These are phyloP conservation scores for Chymomyza fuscimana DNA, from an alignment of 2,888 invertebrate genomes.

Conservation along the genomic window DNA sequence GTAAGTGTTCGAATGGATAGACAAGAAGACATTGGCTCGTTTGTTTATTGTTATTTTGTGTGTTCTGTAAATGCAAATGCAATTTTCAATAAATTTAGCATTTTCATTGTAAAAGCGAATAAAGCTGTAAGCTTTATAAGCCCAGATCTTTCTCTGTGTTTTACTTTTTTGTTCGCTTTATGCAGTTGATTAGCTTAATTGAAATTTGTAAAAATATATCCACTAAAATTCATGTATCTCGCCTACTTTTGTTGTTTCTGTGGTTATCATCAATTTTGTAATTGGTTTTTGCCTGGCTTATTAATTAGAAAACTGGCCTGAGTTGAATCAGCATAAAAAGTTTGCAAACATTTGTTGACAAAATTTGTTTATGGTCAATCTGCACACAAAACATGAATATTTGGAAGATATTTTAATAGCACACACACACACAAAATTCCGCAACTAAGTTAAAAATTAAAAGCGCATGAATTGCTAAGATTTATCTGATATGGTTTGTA, in stretches of 20 bases:
- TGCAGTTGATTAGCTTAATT: neutral
- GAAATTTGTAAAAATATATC: neutral
- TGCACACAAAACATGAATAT: neutral
- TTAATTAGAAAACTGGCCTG: neutral
- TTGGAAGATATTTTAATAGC: neutral
- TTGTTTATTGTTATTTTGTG: neutral
- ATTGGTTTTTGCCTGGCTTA: neutral
- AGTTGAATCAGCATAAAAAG: too few species aligned
- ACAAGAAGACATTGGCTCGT: conserved; percentile 5
- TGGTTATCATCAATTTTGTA: neutral
- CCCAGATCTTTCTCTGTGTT: neutral
- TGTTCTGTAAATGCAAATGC: neutral
- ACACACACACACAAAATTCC: neutral
- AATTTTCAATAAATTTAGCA: conserved; percentile 12
- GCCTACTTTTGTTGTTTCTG: neutral
- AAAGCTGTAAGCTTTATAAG: neutral
- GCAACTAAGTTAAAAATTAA: conserved; percentile 32
- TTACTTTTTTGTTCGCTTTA: neutral
- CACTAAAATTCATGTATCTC: neutral
- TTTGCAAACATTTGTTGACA: conserved; percentile 1
- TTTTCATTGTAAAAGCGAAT: neutral
- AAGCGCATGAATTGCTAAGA: conserved; percentile 39
- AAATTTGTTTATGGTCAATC: neutral
- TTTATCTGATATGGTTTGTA: neutral
- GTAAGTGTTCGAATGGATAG: neutral